Evolutionary conservation across 2,888 invertebrate species (phyloP), one percentile per base, ranked within the genome.

Genomic region (Ectemnius cavifrons): DNA sequence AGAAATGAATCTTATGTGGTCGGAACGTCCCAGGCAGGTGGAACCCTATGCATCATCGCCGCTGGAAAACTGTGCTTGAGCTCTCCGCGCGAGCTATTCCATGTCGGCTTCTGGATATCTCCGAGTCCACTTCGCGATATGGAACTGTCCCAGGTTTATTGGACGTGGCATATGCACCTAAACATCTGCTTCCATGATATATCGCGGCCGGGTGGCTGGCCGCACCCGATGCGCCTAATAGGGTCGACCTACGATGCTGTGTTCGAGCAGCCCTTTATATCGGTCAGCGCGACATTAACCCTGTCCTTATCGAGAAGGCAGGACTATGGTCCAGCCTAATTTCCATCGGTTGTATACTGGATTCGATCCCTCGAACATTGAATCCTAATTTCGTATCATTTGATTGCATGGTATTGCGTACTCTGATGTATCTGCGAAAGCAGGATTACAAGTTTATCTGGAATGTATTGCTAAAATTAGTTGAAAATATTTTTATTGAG

Each of bases 1-100:
- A 66, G 63, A 79, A 77, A 83, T 82, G 79, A 83, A 83, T 82
- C 81, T 82, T 83, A 79, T 73, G 79, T 75, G 67, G 66, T 75
- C 8, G 37, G 37, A 6, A 73, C 64, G 67, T 77, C 73, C 73
- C 28, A 70, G 65, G 49, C 75, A 74, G 80, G 63, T 67, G 67
- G 57, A 37, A 56, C 23, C 72, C 75, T 81, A 79, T 81, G 79
- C 67, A 77, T 79, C 83, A 81, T 81, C 68, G 67, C 57, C 23
- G 16, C 59, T 77, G 71, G 81, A 81, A 81, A 77, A 82, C 71
- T 73, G 72, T 67, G 67, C 72, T 70, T 64, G 70, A 37, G 28
- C 65, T 63, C 71, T 70, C 64, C 67, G 63, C 20, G 4, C 45
- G 6, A 8, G 61, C 73, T 63, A 79, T 75, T 63, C 67, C 58